phyloP scores from a whole-genome alignment of 2,113 vertebrate genomes.

The Lycaon pictus region DNA sequence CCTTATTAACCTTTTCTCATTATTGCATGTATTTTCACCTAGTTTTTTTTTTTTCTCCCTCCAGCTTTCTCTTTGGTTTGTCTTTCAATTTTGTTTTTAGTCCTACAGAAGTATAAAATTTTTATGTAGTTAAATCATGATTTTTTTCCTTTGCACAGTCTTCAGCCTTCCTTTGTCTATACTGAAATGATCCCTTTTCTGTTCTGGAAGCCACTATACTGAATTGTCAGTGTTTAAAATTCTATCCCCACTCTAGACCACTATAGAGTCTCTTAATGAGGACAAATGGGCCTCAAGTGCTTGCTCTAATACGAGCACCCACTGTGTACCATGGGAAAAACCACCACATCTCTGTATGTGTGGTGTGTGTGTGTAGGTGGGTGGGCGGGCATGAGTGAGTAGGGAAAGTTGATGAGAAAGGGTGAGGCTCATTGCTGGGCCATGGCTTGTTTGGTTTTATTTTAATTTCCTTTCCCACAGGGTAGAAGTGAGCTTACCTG shows the following conservation, averaged over 20 bases:
- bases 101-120: neutral
- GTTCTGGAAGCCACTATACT: neutral
- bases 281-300: neutral
- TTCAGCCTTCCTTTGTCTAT: neutral
- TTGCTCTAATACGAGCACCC: neutral
- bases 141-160: neutral
- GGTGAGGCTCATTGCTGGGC: neutral
- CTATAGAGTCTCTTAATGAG: neutral
- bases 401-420: neutral
- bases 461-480: neutral
- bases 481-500: neutral
- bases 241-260: neutral
- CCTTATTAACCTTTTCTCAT: neutral
- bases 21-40: slow-evolving; percentile 41
- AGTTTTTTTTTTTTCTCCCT: neutral
- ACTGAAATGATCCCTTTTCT: neutral
- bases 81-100: slow-evolving; percentile 39
- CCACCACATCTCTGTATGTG: neutral
- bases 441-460: neutral
- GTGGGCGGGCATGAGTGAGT: neutral
- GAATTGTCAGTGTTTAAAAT: neutral
- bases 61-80: neutral
- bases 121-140: neutral
- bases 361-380: neutral
- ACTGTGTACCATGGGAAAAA: neutral